Evolutionary conservation across 2,113 vertebrate species (phyloP).

Genomic region (Tricholaema leucomelas): DNA sequence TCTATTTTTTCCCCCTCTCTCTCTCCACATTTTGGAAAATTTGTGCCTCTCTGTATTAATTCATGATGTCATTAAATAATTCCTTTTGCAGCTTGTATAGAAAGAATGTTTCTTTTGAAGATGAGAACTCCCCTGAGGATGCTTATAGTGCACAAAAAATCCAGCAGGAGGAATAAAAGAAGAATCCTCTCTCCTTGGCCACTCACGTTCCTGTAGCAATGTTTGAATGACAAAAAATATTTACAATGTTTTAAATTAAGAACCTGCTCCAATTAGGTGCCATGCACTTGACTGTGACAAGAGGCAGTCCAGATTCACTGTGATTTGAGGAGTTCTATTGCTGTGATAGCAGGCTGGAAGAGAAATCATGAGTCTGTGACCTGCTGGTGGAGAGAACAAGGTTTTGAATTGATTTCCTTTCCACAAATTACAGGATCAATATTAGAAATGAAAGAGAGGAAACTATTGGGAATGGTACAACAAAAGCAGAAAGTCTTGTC

Average conservation of each 20-base stretch:
- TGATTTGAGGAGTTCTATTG: not conserved
- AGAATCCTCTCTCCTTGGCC: not conserved
- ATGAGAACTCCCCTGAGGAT: conserved; percentile 41
- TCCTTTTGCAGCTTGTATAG: conserved; percentile 68
- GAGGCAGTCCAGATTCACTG: conserved; percentile 1
- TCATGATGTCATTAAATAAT: conserved; percentile 74
- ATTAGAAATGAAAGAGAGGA: conserved; percentile 18
- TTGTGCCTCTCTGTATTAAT: conserved; percentile 59
- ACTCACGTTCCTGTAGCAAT: conserved; percentile 6
- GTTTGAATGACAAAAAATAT: not conserved
- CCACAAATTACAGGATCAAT: not conserved
- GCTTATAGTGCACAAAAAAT: conserved; percentile 35
- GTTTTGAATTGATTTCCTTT: not conserved
- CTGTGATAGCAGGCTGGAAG: not conserved
- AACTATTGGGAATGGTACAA: not conserved
- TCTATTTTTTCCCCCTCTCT: too few species aligned
- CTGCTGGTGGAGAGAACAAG: not conserved
- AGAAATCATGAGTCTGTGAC: not conserved
- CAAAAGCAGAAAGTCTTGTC: not conserved
- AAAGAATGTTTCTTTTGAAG: conserved; percentile 70
- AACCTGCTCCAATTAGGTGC: conserved; percentile 14
- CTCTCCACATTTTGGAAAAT: conserved; percentile 64
- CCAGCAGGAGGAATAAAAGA: conserved; percentile 20
- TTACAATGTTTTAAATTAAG: conserved; percentile 8
- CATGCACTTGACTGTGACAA: not conserved